phyloP scores from a whole-genome alignment of 1,140 invertebrate genomes.

The Cydia fagiglandana region DNA sequence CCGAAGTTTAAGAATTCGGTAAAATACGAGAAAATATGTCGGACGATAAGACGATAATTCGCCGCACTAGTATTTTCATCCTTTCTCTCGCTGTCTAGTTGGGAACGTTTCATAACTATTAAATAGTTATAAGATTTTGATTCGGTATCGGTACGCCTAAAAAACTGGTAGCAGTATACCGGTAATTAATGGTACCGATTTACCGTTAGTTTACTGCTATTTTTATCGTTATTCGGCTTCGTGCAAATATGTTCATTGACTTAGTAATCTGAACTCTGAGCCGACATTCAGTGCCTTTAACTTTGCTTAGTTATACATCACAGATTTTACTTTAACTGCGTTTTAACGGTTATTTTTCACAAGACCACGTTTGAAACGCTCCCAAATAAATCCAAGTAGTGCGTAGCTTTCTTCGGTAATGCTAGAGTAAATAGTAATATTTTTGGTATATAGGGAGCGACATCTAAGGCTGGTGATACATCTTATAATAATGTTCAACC shows the following conservation, averaged over 20 bases:
- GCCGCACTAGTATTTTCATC: neutral
- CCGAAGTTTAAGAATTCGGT: too few species aligned
- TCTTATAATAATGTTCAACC: conserved; percentile 51
- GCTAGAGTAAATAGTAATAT: conserved; percentile 46
- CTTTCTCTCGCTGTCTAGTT: conserved; percentile 2
- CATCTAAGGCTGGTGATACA: conserved; percentile 73
- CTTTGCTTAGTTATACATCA: neutral
- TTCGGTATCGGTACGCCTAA: neutral
- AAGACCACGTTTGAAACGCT: neutral
- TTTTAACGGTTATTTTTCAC: neutral
- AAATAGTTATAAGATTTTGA: neutral
- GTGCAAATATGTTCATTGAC: neutral
- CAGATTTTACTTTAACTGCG: neutral
- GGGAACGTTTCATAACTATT: conserved; percentile 18
- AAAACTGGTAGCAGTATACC: neutral
- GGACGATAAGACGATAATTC: neutral
- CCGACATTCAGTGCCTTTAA: conserved; percentile 11
- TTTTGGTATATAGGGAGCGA: conserved; percentile 57
- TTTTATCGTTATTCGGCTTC: conserved; percentile 3
- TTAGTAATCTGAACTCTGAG: neutral
- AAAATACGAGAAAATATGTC: neutral
- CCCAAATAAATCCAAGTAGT: conserved; percentile 5
- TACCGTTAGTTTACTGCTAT: neutral
- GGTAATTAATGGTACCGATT: neutral
- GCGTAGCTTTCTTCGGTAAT: conserved; percentile 16